Base-by-base conservation (phyloP, 1,140 invertebrate genomes). In the Bactericera cockerelli region DNA sequence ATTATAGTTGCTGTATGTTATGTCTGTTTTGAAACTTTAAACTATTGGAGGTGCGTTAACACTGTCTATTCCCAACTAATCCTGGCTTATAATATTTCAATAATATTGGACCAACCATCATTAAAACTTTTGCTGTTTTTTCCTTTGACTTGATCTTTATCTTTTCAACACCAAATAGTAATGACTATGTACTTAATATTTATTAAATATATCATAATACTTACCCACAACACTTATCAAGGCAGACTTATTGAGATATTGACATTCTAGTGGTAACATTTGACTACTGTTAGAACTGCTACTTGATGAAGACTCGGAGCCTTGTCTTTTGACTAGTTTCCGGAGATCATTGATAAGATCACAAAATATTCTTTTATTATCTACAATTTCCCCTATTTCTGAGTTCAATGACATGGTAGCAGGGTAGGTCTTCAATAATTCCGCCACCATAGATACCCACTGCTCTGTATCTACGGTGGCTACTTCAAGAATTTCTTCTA, bases 391-490 rank as follows among this genome's bases (percentile, higher is more conserved):
- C 56, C 77, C 76, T 60, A 86, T 86, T 70, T 92, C 85, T 61
- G 87, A 86, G 68, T 95, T 94, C 33, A 96, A 77, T 53, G 84
- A 86, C 33, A 89, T 91, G 6, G 85, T 84, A 0, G 83, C 80
- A 2, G 94, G 92, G 71, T 88, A 94, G 0, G 89, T 90, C 69
- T 92, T 92, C 75, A 98, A 84, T 59, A 93, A 86, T 76, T 98
- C 93, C 13, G 87, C 92, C 63, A 97, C 76, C 87, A 95, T 95
- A 0, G 89, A 89, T 11, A 98, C 93, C 94, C 94, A 98, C 62
- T 93, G 80, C 70, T 98, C 94, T 49, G 86, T 87, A 72, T 97
- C 93, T 61, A 87, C 77, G 8, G 83, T 80, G 13, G 92, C 93
- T 60, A 94, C 83, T 70, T 93, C 87, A 65, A 97, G 79, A 59